Evolutionary conservation across 1,140 invertebrate genomes (phyloP), one percentile per base, ranked within the genome.

Genomic region (Branchinecta lynchi): DNA sequence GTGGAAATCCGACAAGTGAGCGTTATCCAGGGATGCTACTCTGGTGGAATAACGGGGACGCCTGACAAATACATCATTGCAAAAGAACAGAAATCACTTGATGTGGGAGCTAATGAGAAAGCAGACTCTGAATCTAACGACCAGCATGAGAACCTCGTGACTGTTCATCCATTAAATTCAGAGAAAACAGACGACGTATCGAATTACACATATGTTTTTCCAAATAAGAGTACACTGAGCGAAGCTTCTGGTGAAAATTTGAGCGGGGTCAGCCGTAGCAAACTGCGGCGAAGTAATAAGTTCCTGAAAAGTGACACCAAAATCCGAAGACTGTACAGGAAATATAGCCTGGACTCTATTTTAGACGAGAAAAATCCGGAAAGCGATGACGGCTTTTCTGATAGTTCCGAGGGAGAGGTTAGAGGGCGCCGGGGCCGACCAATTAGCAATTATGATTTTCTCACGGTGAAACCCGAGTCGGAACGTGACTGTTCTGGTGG

Each of bases 391-490:
- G 51, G 51, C 12, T 60, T 60, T 60, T 60, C 12, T 60, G 51
- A 60, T 20, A 60, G 51, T 20, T 60, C 51, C 17, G 51, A 60
- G 51, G 51, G 51, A 12, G 51, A 20, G 12, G 51, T 15, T 2
- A 20, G 51, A 12, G 51, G 51, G 12, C 17, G 12, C 17, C 51
- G 12, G 51, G 12, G 51, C 17, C 12, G 17, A 60, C 17, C 17
- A 3, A 60, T 60, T 60, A 60, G 51, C 51, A 60, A 60, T 60
- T 60, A 12, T 60, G 51, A 60, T 60, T 60, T 60, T 60, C 51
- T 20, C 51, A 60, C 51, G 51, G 51, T 15, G 51, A 60, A 60
- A 60, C 17, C 51, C 17, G 51, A 60, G 51, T 15, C 51, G 17
- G 17, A 15, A 60, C 51, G 51, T 32, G 32, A 32, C 32, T 32